phyloP scores from a whole-genome alignment of 2,888 invertebrate genomes.

The Epicampocera succincta region DNA sequence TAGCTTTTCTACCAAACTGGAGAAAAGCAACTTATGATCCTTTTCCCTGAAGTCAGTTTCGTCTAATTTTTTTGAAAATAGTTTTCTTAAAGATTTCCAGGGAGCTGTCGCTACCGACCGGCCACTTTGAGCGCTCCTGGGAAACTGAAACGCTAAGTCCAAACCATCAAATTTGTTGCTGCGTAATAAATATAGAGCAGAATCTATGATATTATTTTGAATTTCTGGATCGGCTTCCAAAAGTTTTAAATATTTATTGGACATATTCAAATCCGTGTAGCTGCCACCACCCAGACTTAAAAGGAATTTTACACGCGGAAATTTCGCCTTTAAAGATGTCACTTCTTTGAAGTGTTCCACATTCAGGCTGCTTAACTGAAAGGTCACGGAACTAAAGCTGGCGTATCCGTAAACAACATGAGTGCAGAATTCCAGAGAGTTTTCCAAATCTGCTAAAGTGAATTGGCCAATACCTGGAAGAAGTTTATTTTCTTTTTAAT shows the following conservation, averaged over 20 bases:
- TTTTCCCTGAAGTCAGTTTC: slow-evolving; percentile 84
- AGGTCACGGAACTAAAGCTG: slow-evolving; percentile 86
- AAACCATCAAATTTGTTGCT: slow-evolving; percentile 93
- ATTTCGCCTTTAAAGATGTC: slow-evolving; percentile 86
- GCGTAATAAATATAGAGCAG: slow-evolving; percentile 86
- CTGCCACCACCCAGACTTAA: slow-evolving; percentile 89
- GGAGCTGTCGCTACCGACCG: slow-evolving; percentile 85
- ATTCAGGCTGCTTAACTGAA: slow-evolving; percentile 87
- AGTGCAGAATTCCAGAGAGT: slow-evolving; percentile 89
- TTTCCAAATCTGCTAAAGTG: slow-evolving; percentile 86
- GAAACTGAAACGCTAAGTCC: slow-evolving; percentile 93
- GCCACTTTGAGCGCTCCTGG: slow-evolving; percentile 85
- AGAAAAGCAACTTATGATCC: slow-evolving; percentile 90
- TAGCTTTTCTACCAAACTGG: slow-evolving; percentile 87
- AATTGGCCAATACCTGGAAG: slow-evolving; percentile 88
- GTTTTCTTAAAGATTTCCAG: slow-evolving; percentile 89
- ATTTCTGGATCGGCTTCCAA: slow-evolving; percentile 86
- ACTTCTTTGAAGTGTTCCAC: slow-evolving; percentile 87
- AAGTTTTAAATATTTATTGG: slow-evolving; percentile 87
- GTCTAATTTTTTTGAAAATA: slow-evolving; percentile 86
- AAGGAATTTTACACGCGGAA: slow-evolving; percentile 87
- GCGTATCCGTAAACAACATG: slow-evolving; percentile 91
- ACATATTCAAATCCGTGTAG: slow-evolving; percentile 85
- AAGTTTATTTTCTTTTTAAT: not conserved
- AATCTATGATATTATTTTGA: slow-evolving; percentile 87